Conservation (phyloP, 2,113 vertebrate species). For the Odocoileus virginianus region DNA sequence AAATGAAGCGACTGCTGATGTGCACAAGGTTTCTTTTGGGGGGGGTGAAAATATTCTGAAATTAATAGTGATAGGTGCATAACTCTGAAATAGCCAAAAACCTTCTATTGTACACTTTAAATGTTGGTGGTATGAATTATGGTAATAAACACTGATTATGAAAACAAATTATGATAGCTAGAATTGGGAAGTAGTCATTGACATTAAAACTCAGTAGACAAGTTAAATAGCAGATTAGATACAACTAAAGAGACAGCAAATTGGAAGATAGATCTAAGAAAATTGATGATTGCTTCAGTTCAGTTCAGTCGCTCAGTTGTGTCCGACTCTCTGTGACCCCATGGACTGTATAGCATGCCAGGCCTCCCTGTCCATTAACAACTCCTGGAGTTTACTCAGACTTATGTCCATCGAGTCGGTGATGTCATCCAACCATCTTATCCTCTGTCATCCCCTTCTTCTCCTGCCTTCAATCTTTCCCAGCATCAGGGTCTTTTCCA, state of each 20-base stretch:
- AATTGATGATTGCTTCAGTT: neutral
- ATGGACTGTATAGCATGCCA: neutral
- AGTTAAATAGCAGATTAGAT: neutral
- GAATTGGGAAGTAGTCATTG: neutral
- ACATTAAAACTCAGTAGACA: neutral
- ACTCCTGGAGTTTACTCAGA: neutral
- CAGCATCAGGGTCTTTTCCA: neutral
- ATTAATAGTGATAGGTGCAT: neutral
- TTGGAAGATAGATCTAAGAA: constrained; percentile 14
- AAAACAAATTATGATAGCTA: neutral
- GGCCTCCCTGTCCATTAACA: neutral
- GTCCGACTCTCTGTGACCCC: neutral
- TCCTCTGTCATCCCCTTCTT: neutral
- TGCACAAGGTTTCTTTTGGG: neutral
- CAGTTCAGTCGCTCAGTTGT: neutral
- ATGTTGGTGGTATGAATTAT: neutral
- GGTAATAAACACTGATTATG: neutral
- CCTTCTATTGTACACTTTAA: neutral
- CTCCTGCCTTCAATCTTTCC: neutral
- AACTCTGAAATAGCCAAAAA: neutral
- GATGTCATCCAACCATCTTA: neutral
- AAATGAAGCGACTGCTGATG: neutral
- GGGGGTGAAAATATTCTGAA: constrained; percentile 22
- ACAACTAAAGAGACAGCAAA: neutral
- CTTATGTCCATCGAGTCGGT: neutral